Conservation (phyloP, 64 coral and sea anemone genomes). For the Montipora sp. region DNA sequence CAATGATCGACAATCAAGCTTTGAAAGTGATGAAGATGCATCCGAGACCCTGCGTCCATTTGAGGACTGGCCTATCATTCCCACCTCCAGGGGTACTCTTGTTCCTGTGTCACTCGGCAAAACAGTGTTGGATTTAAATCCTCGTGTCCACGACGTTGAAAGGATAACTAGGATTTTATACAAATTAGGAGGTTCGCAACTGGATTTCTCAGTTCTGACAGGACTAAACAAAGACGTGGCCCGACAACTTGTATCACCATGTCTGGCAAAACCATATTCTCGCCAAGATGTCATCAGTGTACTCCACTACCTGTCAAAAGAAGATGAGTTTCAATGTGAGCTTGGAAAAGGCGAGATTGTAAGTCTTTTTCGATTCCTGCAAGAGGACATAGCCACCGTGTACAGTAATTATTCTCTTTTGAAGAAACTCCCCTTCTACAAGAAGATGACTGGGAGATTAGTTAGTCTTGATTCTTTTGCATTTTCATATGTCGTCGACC, state of each 20-base stretch:
- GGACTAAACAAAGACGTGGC: conserved; percentile 58
- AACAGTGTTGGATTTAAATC: conserved; percentile 82
- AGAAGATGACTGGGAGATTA: conserved; percentile 67
- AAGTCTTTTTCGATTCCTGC: conserved; percentile 76
- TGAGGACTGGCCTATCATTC: conserved; percentile 92
- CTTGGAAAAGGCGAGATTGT: conserved; percentile 72
- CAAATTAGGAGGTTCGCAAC: conserved; percentile 75
- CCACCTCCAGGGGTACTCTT: conserved; percentile 72
- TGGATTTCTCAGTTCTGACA: conserved; percentile 79
- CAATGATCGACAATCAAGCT: conserved; percentile 69
- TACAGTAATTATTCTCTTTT: conserved; percentile 83
- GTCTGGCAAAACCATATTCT: conserved; percentile 78
- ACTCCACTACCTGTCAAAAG: conserved; percentile 73
- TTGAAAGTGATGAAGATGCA: conserved; percentile 63
- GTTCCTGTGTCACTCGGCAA: conserved; percentile 80
- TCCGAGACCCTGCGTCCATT: conserved; percentile 70
- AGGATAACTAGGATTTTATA: conserved; percentile 65
- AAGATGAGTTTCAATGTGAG: conserved; percentile 46
- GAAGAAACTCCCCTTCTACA: conserved; percentile 79
- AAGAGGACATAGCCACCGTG: conserved; percentile 88
- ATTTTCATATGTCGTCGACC: conserved; percentile 65
- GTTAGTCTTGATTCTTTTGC: conserved; percentile 64
- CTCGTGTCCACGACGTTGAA: conserved; percentile 57
- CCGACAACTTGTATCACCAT: conserved; percentile 55
- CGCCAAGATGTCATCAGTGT: conserved; percentile 77